Base-by-base conservation (phyloP, 2,888 invertebrate genomes). In the Patella depressa region DNA sequence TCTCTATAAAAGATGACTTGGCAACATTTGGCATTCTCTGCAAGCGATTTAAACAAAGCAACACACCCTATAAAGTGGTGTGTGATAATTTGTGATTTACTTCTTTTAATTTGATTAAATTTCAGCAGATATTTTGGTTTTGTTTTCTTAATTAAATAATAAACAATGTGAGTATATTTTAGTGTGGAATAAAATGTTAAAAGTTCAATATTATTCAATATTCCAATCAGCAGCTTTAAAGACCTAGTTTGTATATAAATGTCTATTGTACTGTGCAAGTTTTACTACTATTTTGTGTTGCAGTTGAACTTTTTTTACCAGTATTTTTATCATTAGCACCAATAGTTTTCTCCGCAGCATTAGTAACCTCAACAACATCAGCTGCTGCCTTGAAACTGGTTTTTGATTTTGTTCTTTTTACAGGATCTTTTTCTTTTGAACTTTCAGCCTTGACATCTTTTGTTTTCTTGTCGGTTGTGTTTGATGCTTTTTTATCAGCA, bases 331-430 rank as follows among this genome's bases (percentile, higher is more conserved):
- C 45, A 45, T 0, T 45, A 45, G 45, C 45, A 45, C 45, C 1
- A 1, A 9, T 45, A 45, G 9, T 45, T 9, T 74, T 74, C 29
- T 53, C 17, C 3, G 57, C 59, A 34, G 74, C 17, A n/a, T 55
- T 57, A 3, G 59, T 17, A 29, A 57, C 15, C 15, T 53, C 74
- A 12, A 24, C 29, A 17, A 65, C 65, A 24, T 15, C 45, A 17
- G 34, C 29, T 9, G 17, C 34, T n/a, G 74, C 74, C 74, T 74
- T 74, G 34, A 74, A 59, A 57, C 65, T 65, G 55, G 65, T 24
- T 19, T 74, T 74, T 29, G 34, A 45, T 7, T 57, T 74, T 7
- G 11, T 65, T 17, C 74, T 34, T 45, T 74, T 74, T 17, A 74
- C 34, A 17, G 74, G 45, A 7, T 55, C 29, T 65, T 65, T 57